phyloP scores from a whole-genome alignment of 23 tunicate species.

The Diplosoma virens region DNA sequence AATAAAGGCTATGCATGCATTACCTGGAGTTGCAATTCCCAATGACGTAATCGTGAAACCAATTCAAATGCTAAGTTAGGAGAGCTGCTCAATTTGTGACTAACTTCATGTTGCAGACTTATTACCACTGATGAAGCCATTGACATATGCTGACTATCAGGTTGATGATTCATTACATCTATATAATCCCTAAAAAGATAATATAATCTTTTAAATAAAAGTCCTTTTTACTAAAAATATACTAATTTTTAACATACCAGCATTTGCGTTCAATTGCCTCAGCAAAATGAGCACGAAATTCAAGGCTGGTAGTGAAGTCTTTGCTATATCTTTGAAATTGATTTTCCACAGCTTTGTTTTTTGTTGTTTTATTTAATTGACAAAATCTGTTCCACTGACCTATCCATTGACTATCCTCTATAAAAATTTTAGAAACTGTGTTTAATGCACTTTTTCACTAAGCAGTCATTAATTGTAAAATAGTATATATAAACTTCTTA shows the following conservation, averaged over 20 bases:
- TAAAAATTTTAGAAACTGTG: no score
- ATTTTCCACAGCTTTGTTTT: constrained; percentile 8
- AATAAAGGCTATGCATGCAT: background rate
- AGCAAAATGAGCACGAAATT: constrained; percentile 48
- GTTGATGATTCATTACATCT: background rate
- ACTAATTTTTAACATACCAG: constrained; percentile 62
- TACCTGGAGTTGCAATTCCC: constrained; percentile 30
- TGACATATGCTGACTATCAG: background rate
- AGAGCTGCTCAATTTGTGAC: background rate
- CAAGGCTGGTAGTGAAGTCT: constrained; percentile 21
- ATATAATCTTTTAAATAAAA: no score
- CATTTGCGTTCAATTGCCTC: constrained; percentile 61
- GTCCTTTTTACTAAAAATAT: no score
- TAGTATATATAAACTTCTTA: no score
- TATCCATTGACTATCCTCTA: constrained; percentile 27
- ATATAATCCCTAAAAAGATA: constrained; percentile 7
- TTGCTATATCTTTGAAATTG: constrained; percentile 21
- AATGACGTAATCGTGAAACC: constrained; percentile 17
- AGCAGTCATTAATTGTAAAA: no score
- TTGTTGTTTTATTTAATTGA: background rate
- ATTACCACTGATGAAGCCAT: background rate
- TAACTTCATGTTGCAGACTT: constrained; percentile 12
- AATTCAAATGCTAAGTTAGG: constrained; percentile 2
- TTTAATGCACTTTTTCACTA: no score
- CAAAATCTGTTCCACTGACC: constrained; percentile 34